Percentiles rank a stretch among this genome's conserved stretches.
Evolutionary conservation across 2,888 invertebrate species (phyloP).

Genomic region (Carcina quercana): DNA sequence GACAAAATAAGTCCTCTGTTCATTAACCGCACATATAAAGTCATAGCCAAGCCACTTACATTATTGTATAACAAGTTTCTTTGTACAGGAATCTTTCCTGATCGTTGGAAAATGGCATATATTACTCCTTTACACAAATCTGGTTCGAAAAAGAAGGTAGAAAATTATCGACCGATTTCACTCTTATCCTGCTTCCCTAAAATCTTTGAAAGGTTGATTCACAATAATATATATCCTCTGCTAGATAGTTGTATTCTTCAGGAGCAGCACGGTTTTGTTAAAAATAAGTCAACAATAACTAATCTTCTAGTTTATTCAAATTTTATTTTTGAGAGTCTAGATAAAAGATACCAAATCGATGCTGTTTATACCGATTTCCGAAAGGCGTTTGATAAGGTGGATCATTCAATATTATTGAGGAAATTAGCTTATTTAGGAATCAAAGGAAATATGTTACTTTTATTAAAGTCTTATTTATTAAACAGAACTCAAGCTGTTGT

Average conservation of each 20-base stretch:
- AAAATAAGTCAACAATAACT: constrained; percentile 2
- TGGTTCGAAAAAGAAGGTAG: constrained; percentile 1
- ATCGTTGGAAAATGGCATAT: constrained; percentile 4
- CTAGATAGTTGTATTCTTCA: not conserved
- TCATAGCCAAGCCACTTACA: not conserved
- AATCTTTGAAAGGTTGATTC: not conserved
- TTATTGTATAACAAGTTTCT: not conserved
- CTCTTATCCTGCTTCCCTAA: constrained; percentile 5
- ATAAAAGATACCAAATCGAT: constrained; percentile 1
- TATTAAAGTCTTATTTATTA: not conserved
- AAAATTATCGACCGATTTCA: constrained; percentile 6
- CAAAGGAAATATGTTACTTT: not conserved
- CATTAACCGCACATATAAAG: not conserved
- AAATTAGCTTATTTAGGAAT: not conserved
- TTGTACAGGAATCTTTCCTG: constrained; percentile 2
- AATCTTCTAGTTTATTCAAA: constrained; percentile 3
- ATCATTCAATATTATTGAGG: not conserved
- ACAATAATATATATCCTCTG: not conserved
- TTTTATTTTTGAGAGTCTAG: not conserved
- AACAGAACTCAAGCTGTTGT: not conserved
- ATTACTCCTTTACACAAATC: constrained; percentile 6
- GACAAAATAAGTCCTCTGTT: constrained; percentile 1
- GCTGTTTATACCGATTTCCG: constrained; percentile 13
- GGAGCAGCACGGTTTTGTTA: constrained; percentile 6
- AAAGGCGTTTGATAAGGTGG: constrained; percentile 11